Percentiles rank a stretch among this genome's conserved stretches.
These are phyloP conservation scores for Noctua fimbriata DNA, from an alignment of 2,888 invertebrate genomes.

Conservation along the genomic window DNA sequence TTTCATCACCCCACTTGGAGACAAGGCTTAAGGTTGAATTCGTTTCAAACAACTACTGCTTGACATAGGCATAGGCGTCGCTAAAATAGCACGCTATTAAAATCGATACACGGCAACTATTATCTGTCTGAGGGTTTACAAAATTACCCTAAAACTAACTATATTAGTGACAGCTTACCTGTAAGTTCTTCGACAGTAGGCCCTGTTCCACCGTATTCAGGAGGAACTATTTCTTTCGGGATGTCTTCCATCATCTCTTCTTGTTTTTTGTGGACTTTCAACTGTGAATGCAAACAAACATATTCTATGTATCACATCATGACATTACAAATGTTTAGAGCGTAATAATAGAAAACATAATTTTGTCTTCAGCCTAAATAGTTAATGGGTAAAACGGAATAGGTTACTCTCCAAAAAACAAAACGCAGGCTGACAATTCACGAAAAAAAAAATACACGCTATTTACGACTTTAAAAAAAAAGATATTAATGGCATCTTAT, in stretches of 20 bases:
- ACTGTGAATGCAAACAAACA: constrained; percentile 77
- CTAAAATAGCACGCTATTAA: no score
- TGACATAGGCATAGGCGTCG: no score
- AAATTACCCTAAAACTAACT: background rate
- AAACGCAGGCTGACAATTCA: background rate
- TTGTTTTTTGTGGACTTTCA: constrained; percentile 89
- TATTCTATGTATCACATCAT: background rate
- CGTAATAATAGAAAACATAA: background rate
- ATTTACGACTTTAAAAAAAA: background rate
- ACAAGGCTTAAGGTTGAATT: no score
- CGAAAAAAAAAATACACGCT: background rate
- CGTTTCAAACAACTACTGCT: no score
- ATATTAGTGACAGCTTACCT: constrained; percentile 76
- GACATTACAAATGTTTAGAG: background rate
- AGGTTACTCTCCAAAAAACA: background rate
- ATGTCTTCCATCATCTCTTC: constrained; percentile 90
- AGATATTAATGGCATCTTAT: background rate
- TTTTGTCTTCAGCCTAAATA: background rate
- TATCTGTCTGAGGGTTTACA: background rate
- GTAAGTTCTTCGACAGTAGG: constrained; percentile 87
- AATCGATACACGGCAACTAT: no score
- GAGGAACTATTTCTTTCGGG: constrained; percentile 91
- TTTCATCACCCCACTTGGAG: no score
- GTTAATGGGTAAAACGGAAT: background rate
- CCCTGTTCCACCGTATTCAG: constrained; percentile 92